A percentile compares a stretch with the other conserved stretches of the same genome.
These are phyloP conservation scores for Battus philenor DNA, from an alignment of 1,140 invertebrate species.

Conservation along the genomic window DNA sequence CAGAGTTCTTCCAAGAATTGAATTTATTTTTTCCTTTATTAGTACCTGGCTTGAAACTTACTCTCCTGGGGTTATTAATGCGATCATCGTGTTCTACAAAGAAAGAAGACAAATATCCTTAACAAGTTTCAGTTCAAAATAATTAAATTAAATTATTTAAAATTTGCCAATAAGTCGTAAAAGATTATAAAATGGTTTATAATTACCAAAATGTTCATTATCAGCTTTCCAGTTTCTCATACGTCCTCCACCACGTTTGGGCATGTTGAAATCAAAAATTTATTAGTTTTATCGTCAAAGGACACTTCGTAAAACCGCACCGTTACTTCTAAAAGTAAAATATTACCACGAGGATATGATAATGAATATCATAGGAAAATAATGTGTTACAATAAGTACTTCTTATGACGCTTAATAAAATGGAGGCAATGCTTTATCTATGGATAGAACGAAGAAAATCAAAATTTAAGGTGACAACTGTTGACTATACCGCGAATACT, in stretches of 20 bases:
- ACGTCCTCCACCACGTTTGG: slow-evolving; percentile 62
- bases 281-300: too few relatives aligned
- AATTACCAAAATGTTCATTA: slow-evolving; percentile 61
- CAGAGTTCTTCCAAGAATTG: slow-evolving; percentile 55
- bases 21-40: slow-evolving; percentile 67
- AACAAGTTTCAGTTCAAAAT: neutral
- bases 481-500: too few relatives aligned
- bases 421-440: too few relatives aligned
- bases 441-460: too few relatives aligned
- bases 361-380: too few relatives aligned
- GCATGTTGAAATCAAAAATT: slow-evolving; percentile 36
- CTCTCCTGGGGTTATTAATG: slow-evolving; percentile 53
- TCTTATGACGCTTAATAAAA: too few relatives aligned
- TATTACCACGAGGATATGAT: too few relatives aligned
- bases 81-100: slow-evolving; percentile 72
- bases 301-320: too few relatives aligned
- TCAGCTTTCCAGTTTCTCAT: slow-evolving; percentile 48
- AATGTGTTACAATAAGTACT: too few relatives aligned
- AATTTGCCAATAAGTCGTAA: neutral
- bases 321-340: too few relatives aligned
- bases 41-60: slow-evolving; percentile 76
- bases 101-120: slow-evolving; percentile 10
- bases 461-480: too few relatives aligned
- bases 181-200: slow-evolving; percentile 6
- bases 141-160: too few relatives aligned